A percentile compares a stretch with the other conserved stretches of the same genome.
These are phyloP conservation scores for Cuculus canorus DNA, from an alignment of 2,797 vertebrate species.

Conservation along the genomic window DNA sequence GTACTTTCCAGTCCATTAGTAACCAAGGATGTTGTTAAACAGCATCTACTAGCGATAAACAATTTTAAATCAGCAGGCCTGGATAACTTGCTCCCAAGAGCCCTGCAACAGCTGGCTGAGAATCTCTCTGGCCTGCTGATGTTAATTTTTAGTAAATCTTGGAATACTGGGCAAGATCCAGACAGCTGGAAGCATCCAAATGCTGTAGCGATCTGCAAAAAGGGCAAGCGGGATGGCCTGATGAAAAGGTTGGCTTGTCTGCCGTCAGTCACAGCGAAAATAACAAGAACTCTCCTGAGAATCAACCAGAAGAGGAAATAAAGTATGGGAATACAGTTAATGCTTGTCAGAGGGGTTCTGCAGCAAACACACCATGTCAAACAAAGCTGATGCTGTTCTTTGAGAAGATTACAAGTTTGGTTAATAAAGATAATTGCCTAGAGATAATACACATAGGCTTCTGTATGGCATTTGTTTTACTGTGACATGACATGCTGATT, in stretches of 20 bases:
- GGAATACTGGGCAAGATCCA: conserved; percentile 18
- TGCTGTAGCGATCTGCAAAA: not conserved
- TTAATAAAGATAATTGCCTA: conserved; percentile 55
- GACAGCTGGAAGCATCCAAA: conserved; percentile 20
- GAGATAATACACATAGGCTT: conserved; percentile 10
- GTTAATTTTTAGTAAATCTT: conserved; percentile 63
- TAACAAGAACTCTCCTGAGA: not conserved
- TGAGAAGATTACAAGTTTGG: conserved; percentile 37
- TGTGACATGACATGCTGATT: not conserved
- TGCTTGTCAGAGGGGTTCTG: not conserved
- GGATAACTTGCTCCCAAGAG: conserved; percentile 51
- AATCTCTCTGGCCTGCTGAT: not conserved
- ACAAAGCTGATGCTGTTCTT: conserved; percentile 28
- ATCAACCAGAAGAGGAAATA: not conserved
- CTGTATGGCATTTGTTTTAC: not conserved
- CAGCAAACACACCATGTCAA: not conserved
- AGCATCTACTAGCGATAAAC: conserved; percentile 59
- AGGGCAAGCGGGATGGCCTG: not conserved
- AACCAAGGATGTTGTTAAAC: conserved; percentile 69
- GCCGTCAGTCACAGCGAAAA: not conserved
- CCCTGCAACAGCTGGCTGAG: conserved; percentile 57
- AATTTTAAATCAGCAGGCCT: conserved; percentile 52
- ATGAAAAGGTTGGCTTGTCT: not conserved
- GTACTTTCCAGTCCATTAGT: conserved; percentile 68
- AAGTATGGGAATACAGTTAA: not conserved